Conservation (phyloP, 2,113 vertebrate genomes). For the Cervus canadensis region DNA sequence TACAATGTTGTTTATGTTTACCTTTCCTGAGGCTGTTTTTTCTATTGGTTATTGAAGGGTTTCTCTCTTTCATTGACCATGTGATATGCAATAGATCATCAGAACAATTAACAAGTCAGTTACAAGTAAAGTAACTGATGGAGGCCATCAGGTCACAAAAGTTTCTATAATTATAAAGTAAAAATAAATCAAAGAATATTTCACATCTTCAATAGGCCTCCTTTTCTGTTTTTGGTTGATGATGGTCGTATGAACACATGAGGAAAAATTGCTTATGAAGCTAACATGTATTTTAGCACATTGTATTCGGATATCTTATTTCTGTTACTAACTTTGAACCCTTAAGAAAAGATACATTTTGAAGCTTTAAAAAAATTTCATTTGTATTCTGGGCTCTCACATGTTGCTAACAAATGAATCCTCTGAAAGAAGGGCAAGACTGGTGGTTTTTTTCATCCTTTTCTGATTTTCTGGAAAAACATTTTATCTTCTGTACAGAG, state of each 20-base stretch:
- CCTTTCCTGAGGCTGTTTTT: neutral
- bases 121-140: neutral
- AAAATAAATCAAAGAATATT: neutral
- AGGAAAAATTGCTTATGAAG: neutral
- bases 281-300: neutral
- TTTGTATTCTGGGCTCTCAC: neutral
- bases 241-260: neutral
- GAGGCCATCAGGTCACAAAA: neutral
- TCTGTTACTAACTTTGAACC: neutral
- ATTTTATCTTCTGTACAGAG: neutral
- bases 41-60: neutral
- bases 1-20: neutral
- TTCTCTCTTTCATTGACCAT: neutral
- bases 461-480: constrained; percentile 9
- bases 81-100: neutral
- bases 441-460: neutral
- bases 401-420: neutral
- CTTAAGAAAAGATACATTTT: neutral
- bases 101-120: neutral
- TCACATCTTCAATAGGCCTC: neutral
- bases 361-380: neutral
- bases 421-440: neutral
- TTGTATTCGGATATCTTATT: neutral
- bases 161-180: neutral
- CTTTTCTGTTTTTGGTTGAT: constrained; percentile 6